A percentile compares a stretch with the other conserved stretches of the same genome.
phyloP scores from a whole-genome alignment of 2,113 vertebrate species.

The Danionella cerebrum region DNA sequence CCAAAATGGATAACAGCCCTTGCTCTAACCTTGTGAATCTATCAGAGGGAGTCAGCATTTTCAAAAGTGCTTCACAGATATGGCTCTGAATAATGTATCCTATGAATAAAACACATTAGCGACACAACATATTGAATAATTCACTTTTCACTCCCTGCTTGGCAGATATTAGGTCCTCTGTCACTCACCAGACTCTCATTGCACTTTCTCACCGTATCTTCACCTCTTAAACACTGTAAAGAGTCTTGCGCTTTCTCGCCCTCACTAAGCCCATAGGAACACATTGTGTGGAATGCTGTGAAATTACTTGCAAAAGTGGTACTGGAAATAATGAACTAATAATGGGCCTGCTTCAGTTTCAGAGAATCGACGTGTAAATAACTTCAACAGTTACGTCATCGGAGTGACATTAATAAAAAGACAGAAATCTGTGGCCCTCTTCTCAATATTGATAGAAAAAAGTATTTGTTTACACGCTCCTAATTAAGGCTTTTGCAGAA shows the following conservation, averaged over 20 bases:
- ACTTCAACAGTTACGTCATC: slow-evolving; percentile 57
- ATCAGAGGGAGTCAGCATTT: slow-evolving; percentile 55
- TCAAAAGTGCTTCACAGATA: slow-evolving; percentile 56
- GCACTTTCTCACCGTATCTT: slow-evolving; percentile 58
- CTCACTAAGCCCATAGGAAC: neutral
- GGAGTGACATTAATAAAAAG: too few relatives aligned
- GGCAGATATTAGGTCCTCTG: slow-evolving; percentile 57
- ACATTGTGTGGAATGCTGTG: neutral
- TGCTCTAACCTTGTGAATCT: slow-evolving; percentile 47
- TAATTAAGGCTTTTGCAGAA: slow-evolving; percentile 13
- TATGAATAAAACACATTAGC: slow-evolving; percentile 74
- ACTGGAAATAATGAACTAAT: slow-evolving; percentile 36
- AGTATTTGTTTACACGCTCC: neutral
- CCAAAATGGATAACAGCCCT: slow-evolving; percentile 8
- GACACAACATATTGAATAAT: slow-evolving; percentile 72
- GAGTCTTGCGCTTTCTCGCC: slow-evolving; percentile 14
- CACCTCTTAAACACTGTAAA: slow-evolving; percentile 47
- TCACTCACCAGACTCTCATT: slow-evolving; percentile 42
- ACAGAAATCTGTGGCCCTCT: too few relatives aligned
- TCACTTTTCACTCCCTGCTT: slow-evolving; percentile 57
- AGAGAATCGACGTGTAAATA: slow-evolving; percentile 38
- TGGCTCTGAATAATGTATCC: slow-evolving; percentile 62
- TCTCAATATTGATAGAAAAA: slow-evolving; percentile 19
- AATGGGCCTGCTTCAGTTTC: slow-evolving; percentile 50
- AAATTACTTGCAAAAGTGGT: neutral